Conservation (phyloP, 2,888 invertebrate genomes). For the Selenia dentaria region DNA sequence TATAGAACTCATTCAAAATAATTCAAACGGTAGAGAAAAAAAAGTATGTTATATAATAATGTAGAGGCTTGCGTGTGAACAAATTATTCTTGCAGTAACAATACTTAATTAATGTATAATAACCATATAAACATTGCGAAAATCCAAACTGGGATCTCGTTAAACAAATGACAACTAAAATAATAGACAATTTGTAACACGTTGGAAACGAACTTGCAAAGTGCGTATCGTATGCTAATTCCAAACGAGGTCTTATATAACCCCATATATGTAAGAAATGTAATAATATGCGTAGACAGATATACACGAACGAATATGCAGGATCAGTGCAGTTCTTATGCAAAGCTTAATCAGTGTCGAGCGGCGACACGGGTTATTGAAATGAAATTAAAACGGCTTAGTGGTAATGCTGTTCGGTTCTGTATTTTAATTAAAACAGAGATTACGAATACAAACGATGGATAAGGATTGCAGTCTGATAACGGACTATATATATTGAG, state of each 20-base stretch:
- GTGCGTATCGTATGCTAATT: constrained; percentile 65
- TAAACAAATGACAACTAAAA: constrained; percentile 26
- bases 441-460: constrained; percentile 10
- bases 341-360: constrained; percentile 73
- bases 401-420: constrained; percentile 48
- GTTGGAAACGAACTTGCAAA: constrained; percentile 41
- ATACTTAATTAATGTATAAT: too few species aligned
- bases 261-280: too few species aligned
- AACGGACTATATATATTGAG: too few species aligned
- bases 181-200: constrained; percentile 45
- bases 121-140: too few species aligned
- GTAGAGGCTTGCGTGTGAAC: too few species aligned
- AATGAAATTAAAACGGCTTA: constrained; percentile 73
- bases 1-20: too few species aligned
- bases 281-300: neutral
- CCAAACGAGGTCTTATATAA: constrained; percentile 18
- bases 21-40: too few species aligned
- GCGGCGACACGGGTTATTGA: constrained; percentile 77
- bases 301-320: constrained; percentile 37
- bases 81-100: too few species aligned
- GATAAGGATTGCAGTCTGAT: too few species aligned
- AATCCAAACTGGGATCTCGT: constrained; percentile 23
- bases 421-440: constrained; percentile 38
- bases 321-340: constrained; percentile 62
- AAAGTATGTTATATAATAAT: too few species aligned